Evolutionary conservation across 2,113 vertebrate genomes (phyloP).

Genomic region (Peucedramus taeniatus): DNA sequence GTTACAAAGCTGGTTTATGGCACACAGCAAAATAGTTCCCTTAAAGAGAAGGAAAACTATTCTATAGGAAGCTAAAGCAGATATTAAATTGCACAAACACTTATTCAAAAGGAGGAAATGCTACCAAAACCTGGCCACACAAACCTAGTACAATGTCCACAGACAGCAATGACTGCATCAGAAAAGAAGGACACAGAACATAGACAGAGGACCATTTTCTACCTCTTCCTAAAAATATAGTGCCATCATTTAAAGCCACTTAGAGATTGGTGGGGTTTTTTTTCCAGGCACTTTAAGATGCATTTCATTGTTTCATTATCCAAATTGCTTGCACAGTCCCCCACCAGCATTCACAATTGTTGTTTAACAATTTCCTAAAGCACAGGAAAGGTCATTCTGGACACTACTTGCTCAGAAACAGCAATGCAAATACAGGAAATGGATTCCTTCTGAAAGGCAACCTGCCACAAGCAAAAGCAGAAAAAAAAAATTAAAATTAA

Average conservation of each 20-base stretch:
- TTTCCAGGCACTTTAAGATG: background rate
- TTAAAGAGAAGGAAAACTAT: constrained; percentile 9
- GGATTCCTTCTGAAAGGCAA: background rate
- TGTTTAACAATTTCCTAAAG: background rate
- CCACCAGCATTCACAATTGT: background rate
- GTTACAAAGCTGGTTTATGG: background rate
- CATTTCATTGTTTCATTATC: background rate
- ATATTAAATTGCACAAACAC: background rate
- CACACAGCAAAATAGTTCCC: background rate
- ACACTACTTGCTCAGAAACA: background rate
- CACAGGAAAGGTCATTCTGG: background rate
- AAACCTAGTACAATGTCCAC: background rate
- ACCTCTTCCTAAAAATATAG: background rate
- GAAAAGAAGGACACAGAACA: background rate
- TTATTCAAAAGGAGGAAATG: constrained; percentile 36
- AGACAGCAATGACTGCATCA: background rate
- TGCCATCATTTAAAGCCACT: background rate
- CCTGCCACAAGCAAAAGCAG: background rate
- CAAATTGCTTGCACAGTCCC: background rate
- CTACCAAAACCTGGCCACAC: background rate
- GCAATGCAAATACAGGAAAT: background rate
- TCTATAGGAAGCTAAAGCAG: background rate
- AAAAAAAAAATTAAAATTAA: background rate
- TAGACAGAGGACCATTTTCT: background rate
- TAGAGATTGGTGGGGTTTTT: fast-evolving